Percentiles rank a stretch among this genome's conserved stretches.
Conservation (phyloP, 2,888 invertebrate species). For the Sepiola atlantica region DNA sequence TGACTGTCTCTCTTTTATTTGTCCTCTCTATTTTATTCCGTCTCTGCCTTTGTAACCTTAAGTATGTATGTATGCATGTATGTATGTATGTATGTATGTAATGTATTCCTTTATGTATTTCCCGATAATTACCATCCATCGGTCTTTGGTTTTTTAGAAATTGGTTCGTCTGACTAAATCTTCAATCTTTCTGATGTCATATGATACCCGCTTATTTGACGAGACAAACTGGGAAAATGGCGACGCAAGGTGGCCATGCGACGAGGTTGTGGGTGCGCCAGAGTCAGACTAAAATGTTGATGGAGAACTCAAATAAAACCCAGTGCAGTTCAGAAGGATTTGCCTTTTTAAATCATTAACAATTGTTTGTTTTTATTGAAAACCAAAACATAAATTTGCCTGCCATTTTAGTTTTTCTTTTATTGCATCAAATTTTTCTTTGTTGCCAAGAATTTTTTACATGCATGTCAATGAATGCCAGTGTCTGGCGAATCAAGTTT, state of each 20-base stretch:
- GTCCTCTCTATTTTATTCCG: no score
- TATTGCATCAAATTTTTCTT: not conserved
- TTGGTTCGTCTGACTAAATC: not conserved
- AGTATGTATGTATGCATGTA: no score
- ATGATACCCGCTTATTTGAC: not conserved
- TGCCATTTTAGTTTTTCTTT: not conserved
- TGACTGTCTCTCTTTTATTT: no score
- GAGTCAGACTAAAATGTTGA: not conserved
- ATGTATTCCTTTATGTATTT: no score
- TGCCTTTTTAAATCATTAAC: not conserved
- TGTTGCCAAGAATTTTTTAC: not conserved
- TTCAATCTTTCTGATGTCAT: constrained; percentile 21
- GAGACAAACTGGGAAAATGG: not conserved
- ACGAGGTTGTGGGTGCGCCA: no score
- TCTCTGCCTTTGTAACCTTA: no score
- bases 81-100: no score
- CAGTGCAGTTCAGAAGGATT: not conserved
- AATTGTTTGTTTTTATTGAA: not conserved
- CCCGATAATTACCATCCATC: not conserved
- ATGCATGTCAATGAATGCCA: no score
- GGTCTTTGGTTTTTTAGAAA: not conserved
- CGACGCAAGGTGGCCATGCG: not conserved
- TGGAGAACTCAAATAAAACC: not conserved
- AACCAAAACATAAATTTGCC: not conserved
- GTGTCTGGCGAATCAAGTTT: no score